phyloP scores from a whole-genome alignment of 2,888 invertebrate genomes.

The Alsophila aescularia region DNA sequence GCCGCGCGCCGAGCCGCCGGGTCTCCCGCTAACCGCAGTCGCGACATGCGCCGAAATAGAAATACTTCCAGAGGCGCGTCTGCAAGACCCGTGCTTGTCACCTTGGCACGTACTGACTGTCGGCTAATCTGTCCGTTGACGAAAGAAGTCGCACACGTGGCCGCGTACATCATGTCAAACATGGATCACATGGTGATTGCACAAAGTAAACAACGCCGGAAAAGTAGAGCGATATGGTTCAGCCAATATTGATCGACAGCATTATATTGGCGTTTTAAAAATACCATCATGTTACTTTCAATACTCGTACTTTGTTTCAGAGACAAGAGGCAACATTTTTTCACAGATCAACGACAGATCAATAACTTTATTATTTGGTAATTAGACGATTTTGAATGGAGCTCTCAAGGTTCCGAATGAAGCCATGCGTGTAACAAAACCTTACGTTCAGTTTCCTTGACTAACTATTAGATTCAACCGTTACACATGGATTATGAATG shows the following conservation, averaged over 20 bases:
- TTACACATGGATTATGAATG: slow-evolving; percentile 10
- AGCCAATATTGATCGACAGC: slow-evolving; percentile 13
- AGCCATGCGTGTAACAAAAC: slow-evolving; percentile 11
- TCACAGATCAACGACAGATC: slow-evolving; percentile 3
- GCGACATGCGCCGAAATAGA: slow-evolving; percentile 78
- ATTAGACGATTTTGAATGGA: slow-evolving; percentile 13
- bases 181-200: slow-evolving; percentile 23
- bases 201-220: slow-evolving; percentile 18
- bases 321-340: background rate
- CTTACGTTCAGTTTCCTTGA: slow-evolving; percentile 11
- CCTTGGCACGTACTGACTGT: slow-evolving; percentile 19
- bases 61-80: slow-evolving; percentile 46
- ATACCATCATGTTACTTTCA: slow-evolving; percentile 3
- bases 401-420: slow-evolving; percentile 10
- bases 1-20: slow-evolving; percentile 55
- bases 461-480: slow-evolving; percentile 10
- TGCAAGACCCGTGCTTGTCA: slow-evolving; percentile 38
- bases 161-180: slow-evolving; percentile 20
- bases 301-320: background rate
- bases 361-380: slow-evolving; percentile 5
- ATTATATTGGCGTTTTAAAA: slow-evolving; percentile 7
- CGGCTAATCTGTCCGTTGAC: slow-evolving; percentile 17
- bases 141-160: slow-evolving; percentile 27
- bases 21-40: slow-evolving; percentile 51
- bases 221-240: background rate